Conservation (phyloP, 2,113 vertebrate species). For the Dipodomys stephensi region DNA sequence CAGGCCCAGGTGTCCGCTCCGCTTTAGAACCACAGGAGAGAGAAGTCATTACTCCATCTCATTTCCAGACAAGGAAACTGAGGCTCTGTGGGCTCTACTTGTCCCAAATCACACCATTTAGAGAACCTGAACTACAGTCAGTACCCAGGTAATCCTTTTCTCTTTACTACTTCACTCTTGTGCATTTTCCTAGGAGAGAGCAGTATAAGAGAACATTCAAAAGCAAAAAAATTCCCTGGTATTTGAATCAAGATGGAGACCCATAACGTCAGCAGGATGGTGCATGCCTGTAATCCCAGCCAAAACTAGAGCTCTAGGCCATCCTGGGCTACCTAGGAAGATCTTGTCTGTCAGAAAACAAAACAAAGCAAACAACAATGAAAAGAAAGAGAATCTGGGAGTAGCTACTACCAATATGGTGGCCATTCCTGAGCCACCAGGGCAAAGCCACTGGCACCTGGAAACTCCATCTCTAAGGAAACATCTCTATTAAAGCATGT, state of each 20-base stretch:
- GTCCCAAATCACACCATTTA: rapidly evolving
- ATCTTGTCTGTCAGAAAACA: background rate
- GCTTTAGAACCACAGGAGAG: background rate
- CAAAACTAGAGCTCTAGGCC: background rate
- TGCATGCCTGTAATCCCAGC: background rate
- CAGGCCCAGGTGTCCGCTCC: background rate
- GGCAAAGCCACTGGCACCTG: background rate
- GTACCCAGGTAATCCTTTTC: background rate
- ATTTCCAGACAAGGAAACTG: background rate
- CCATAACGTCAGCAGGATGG: background rate
- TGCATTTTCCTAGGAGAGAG: background rate
- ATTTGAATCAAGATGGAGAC: rapidly evolving
- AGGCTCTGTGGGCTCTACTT: background rate
- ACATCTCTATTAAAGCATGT: conserved; percentile 77
- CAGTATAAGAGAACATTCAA: background rate
- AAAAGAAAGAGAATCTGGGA: rapidly evolving
- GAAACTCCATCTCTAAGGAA: background rate
- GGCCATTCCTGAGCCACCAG: rapidly evolving
- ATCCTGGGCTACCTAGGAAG: background rate
- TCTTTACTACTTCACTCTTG: rapidly evolving
- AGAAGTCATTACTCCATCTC: background rate
- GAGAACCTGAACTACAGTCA: rapidly evolving
- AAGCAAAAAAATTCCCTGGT: too few species aligned
- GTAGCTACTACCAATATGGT: rapidly evolving
- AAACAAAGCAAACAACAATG: background rate